Percentiles rank a stretch among this genome's conserved stretches.
Evolutionary conservation across 2,797 vertebrate species (phyloP).

Genomic region (Morelia viridis): DNA sequence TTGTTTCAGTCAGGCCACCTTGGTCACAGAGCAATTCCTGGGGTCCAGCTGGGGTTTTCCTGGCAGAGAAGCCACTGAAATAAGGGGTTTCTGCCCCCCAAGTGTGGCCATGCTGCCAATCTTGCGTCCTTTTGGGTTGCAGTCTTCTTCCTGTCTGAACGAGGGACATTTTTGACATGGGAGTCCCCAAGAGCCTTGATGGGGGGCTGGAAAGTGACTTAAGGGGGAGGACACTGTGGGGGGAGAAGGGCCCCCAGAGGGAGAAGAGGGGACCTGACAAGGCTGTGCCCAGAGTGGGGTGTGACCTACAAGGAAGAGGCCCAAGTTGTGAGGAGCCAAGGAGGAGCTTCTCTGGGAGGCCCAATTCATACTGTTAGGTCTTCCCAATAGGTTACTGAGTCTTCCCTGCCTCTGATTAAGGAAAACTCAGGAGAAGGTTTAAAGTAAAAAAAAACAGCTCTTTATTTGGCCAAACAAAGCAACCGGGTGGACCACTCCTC

Average conservation of each 20-base stretch:
- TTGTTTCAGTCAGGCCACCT: accelerated
- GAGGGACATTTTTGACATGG: background rate
- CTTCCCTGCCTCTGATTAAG: no score
- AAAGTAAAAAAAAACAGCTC: no score
- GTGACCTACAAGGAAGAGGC: no score
- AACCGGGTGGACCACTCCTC: no score
- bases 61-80: background rate
- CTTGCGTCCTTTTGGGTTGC: background rate
- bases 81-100: background rate
- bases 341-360: no score
- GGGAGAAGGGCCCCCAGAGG: background rate
- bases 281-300: no score
- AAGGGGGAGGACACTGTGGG: background rate
- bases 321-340: no score
- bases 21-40: no score
- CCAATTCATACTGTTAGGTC: no score
- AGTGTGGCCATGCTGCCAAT: background rate
- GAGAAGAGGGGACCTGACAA: background rate
- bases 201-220: background rate
- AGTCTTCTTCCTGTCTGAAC: background rate
- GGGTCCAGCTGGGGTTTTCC: background rate
- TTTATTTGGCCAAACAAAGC: no score
- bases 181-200: background rate
- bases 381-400: no score
- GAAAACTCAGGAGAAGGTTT: no score